These are phyloP conservation scores for Acromyrmex charruanus DNA, from an alignment of 1,140 invertebrate genomes.

Conservation along the genomic window DNA sequence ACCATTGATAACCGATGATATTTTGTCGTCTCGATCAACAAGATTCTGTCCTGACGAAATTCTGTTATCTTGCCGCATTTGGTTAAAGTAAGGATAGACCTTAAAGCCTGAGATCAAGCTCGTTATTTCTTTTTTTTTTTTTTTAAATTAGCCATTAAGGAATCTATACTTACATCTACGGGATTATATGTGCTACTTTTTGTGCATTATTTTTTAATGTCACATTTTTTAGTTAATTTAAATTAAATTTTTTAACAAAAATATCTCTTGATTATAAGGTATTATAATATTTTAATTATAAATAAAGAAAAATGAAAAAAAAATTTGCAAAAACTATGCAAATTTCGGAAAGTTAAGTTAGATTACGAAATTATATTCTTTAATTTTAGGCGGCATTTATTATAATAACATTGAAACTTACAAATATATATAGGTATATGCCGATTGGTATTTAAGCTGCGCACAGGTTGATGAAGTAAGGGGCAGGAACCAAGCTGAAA, in stretches of 20 bases:
- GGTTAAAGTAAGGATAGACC: slow-evolving; percentile 73
- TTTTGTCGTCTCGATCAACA: slow-evolving; percentile 74
- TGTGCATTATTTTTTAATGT: neutral
- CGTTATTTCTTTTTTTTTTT: neutral
- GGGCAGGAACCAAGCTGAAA: no score
- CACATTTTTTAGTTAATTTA: neutral
- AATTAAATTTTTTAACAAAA: neutral
- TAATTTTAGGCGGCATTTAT: neutral
- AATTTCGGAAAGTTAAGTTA: neutral
- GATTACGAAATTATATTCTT: neutral
- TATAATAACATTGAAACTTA: neutral
- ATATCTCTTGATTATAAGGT: neutral
- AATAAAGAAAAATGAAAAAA: neutral
- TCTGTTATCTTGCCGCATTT: slow-evolving; percentile 41
- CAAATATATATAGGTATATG: neutral
- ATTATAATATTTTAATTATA: neutral
- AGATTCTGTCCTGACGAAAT: slow-evolving; percentile 64
- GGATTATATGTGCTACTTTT: neutral
- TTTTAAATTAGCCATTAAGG: neutral
- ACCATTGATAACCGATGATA: neutral
- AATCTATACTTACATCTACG: neutral
- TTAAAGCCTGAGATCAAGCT: slow-evolving; percentile 64
- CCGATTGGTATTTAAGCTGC: no score
- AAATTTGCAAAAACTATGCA: neutral
- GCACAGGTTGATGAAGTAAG: no score